Evolutionary conservation across 2,113 vertebrate species (phyloP).

Genomic region (Tetrao urogallus): DNA sequence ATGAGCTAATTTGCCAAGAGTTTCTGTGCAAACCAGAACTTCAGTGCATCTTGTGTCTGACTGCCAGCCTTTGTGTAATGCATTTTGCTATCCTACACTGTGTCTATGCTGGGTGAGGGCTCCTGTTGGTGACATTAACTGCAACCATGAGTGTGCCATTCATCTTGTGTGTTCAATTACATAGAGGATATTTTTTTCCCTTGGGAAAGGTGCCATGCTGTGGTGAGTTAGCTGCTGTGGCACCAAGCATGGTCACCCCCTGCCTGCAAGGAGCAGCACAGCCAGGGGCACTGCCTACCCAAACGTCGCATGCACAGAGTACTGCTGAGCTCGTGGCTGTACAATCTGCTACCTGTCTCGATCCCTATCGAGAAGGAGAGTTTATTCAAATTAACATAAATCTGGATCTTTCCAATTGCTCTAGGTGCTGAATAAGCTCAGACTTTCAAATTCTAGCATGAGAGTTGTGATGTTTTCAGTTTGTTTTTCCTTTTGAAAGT

Average conservation of each 20-base stretch:
- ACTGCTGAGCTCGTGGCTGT: neutral
- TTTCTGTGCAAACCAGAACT: neutral
- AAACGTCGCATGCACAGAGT: too few species aligned
- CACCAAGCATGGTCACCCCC: too few species aligned
- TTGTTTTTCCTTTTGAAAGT: neutral
- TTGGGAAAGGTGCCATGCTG: neutral
- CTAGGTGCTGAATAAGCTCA: neutral
- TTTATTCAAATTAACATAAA: neutral
- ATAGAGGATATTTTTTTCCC: neutral
- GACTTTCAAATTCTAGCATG: neutral
- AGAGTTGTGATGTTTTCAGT: neutral
- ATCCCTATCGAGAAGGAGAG: neutral
- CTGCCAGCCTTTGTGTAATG: neutral
- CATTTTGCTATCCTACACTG: neutral
- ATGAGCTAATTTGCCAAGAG: neutral
- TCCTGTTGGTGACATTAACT: neutral
- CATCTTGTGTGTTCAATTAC: neutral
- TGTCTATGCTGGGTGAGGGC: neutral
- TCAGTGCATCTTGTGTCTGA: neutral
- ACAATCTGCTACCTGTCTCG: neutral
- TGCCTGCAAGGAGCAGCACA: neutral
- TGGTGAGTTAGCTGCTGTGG: neutral
- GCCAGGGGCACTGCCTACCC: too few species aligned
- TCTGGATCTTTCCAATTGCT: neutral
- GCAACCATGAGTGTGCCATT: neutral